These are phyloP conservation scores for Hippocampus guttulatus DNA, from an alignment of 2,113 vertebrate genomes.

Conservation along the genomic window DNA sequence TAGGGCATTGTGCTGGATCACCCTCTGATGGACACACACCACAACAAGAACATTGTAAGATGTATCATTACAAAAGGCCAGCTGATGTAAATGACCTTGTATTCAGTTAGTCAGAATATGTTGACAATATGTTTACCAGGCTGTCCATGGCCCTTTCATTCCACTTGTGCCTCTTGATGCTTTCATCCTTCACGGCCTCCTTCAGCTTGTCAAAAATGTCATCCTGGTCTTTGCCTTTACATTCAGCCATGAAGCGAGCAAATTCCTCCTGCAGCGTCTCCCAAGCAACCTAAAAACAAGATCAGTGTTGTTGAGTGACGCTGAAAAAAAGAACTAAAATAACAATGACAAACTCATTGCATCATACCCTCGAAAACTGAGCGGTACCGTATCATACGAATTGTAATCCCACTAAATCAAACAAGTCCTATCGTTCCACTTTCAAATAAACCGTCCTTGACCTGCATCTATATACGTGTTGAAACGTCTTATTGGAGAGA, in stretches of 20 bases:
- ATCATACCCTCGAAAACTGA: too few relatives aligned
- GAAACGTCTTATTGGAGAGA: too few relatives aligned
- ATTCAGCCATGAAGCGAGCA: conserved; percentile 96
- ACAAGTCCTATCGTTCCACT: too few relatives aligned
- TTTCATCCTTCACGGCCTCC: conserved; percentile 95
- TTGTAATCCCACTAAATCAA: too few relatives aligned
- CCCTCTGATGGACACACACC: conserved; percentile 73
- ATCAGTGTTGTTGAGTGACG: too few relatives aligned
- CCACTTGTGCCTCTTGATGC: conserved; percentile 96
- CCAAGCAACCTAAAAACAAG: conserved; percentile 85
- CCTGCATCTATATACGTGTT: too few relatives aligned
- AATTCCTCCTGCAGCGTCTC: conserved; percentile 97
- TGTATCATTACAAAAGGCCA: neutral
- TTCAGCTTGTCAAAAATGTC: conserved; percentile 99
- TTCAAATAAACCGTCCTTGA: too few relatives aligned
- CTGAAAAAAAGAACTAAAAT: too few relatives aligned
- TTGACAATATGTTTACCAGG: conserved; percentile 76
- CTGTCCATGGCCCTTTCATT: conserved; percentile 94
- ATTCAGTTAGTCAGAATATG: neutral
- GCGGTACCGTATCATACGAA: too few relatives aligned
- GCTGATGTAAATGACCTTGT: neutral
- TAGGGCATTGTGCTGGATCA: conserved; percentile 98
- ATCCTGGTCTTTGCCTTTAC: conserved; percentile 93
- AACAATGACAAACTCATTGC: too few relatives aligned
- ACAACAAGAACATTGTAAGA: conserved; percentile 14